Evolutionary conservation across 1,140 invertebrate species (phyloP).

Genomic region (Zelostemma sp.): DNA sequence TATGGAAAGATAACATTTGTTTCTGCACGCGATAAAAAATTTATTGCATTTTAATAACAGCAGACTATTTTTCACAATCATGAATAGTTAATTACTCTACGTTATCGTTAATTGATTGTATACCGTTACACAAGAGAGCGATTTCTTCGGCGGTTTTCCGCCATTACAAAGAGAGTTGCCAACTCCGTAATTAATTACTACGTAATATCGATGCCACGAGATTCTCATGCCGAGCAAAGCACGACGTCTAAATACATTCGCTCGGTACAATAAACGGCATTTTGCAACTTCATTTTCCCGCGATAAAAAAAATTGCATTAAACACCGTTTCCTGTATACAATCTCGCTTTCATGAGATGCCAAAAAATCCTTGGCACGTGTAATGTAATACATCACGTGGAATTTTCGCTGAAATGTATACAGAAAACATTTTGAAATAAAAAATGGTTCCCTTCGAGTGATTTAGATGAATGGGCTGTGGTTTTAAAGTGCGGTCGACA

Average conservation of each 20-base stretch:
- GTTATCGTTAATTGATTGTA: slow-evolving; percentile 2
- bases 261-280: slow-evolving; percentile 16
- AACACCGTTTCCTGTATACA: no score
- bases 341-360: no score
- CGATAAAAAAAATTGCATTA: no score
- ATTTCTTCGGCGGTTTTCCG: background rate
- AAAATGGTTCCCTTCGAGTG: slow-evolving; percentile 13
- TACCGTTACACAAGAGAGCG: background rate
- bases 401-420: background rate
- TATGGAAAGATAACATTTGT: no score
- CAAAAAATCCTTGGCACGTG: no score
- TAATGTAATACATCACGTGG: no score
- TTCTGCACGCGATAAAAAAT: no score
- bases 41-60: background rate
- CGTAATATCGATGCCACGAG: slow-evolving; percentile 11
- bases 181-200: slow-evolving; percentile 31
- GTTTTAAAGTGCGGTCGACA: slow-evolving; percentile 11
- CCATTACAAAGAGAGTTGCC: slow-evolving; percentile 13
- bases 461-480: slow-evolving; percentile 15
- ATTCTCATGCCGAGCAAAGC: slow-evolving; percentile 16
- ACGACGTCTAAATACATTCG: slow-evolving; percentile 27
- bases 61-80: background rate
- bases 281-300: no score
- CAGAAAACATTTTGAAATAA: slow-evolving; percentile 17
- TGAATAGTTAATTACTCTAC: background rate